Conservation (phyloP, 2,113 vertebrate species). For the Mungos mungo region DNA sequence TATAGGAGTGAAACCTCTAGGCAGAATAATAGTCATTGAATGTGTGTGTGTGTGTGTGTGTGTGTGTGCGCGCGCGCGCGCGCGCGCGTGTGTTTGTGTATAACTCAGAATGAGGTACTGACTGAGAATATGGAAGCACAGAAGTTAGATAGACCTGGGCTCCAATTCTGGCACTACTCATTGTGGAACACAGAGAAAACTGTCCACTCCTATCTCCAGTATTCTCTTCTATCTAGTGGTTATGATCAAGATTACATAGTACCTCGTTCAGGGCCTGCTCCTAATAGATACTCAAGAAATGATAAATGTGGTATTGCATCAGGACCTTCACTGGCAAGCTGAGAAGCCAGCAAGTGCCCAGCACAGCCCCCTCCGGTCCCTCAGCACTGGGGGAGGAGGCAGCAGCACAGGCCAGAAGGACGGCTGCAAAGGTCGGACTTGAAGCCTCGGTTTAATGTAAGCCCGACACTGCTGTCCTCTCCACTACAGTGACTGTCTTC, state of each 20-base stretch:
- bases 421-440: neutral
- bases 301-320: neutral
- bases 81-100: neutral
- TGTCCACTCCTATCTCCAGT: neutral
- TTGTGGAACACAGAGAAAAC: neutral
- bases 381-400: fast-evolving
- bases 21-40: neutral
- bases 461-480: neutral
- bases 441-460: neutral
- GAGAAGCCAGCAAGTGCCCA: neutral
- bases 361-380: neutral
- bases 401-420: neutral
- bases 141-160: neutral
- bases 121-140: neutral
- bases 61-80: neutral
- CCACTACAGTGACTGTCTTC: neutral
- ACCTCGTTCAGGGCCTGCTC: neutral
- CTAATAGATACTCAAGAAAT: neutral
- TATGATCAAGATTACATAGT: neutral
- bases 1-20: neutral
- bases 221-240: neutral
- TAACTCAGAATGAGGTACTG: neutral
- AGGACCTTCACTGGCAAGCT: neutral
- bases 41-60: neutral
- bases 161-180: neutral